phyloP scores from a whole-genome alignment of 1,140 invertebrate genomes.

The Heliconius nattereri region DNA sequence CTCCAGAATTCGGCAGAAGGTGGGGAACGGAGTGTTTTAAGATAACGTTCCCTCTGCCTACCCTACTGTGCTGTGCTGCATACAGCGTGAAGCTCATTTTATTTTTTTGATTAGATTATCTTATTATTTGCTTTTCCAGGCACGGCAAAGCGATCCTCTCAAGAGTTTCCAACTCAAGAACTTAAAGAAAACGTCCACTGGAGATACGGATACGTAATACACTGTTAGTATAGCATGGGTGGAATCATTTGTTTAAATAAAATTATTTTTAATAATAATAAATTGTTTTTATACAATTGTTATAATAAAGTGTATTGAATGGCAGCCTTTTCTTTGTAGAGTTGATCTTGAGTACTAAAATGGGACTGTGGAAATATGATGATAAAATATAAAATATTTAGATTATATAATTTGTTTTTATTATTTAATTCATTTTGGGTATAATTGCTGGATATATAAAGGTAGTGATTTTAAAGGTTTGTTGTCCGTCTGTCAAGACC shows the following conservation, averaged over 20 bases:
- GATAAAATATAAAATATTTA: neutral
- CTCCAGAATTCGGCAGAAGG: no score
- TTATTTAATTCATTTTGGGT: neutral
- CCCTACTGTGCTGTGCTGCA: no score
- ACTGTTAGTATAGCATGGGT: constrained; percentile 55
- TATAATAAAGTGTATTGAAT: constrained; percentile 12
- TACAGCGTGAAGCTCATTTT: no score
- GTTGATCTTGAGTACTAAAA: constrained; percentile 23
- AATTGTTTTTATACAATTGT: constrained; percentile 41
- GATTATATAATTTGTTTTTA: neutral
- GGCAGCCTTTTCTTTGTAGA: constrained; percentile 55
- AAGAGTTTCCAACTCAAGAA: constrained; percentile 64
- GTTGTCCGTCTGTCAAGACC: no score
- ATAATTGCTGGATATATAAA: no score
- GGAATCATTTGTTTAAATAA: constrained; percentile 20
- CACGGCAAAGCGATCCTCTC: constrained; percentile 70
- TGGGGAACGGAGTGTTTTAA: no score
- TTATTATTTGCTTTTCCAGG: constrained; percentile 55
- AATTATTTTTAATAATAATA: constrained; percentile 35
- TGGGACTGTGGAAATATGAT: neutral
- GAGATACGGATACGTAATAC: constrained; percentile 53
- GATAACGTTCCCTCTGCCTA: no score
- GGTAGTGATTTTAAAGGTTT: no score
- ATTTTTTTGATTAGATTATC: neutral
- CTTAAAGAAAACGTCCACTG: constrained; percentile 40